Evolutionary conservation across 2,888 invertebrate genomes (phyloP).

Genomic region (Cosmopolites sordidus): DNA sequence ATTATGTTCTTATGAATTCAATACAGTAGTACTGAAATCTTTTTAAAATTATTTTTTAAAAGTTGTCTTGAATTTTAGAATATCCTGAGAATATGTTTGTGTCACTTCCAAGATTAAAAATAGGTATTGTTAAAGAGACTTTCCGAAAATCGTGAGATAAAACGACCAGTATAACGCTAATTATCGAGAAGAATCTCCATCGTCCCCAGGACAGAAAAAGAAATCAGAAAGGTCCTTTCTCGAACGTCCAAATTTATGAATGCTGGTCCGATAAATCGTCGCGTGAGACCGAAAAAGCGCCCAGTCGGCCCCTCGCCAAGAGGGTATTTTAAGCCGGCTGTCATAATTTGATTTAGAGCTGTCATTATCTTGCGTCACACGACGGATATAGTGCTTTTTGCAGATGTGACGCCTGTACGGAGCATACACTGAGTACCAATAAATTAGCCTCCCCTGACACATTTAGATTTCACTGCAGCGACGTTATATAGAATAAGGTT

Average conservation of each 20-base stretch:
- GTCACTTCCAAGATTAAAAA: too few species aligned
- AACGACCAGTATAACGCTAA: too few species aligned
- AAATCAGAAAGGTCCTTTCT: background rate
- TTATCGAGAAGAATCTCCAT: too few species aligned
- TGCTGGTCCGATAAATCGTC: slow-evolving; percentile 23
- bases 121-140: too few species aligned
- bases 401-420: slow-evolving; percentile 30
- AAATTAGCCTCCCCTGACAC: slow-evolving; percentile 37
- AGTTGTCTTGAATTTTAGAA: too few species aligned
- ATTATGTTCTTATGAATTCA: too few species aligned
- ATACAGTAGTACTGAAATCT: too few species aligned
- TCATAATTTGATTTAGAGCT: slow-evolving; percentile 31
- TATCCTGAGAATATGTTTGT: too few species aligned
- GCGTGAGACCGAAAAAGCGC: slow-evolving; percentile 24
- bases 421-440: slow-evolving; percentile 30
- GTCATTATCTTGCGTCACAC: slow-evolving; percentile 31
- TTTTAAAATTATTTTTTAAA: too few species aligned
- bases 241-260: slow-evolving; percentile 20
- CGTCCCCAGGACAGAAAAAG: too few species aligned
- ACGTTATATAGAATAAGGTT: slow-evolving; percentile 58
- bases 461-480: slow-evolving; percentile 41
- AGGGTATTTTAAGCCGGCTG: slow-evolving; percentile 29
- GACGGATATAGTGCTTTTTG: slow-evolving; percentile 30
- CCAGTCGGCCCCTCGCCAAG: slow-evolving; percentile 24
- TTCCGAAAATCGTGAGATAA: too few species aligned